Conservation (phyloP, 1,140 invertebrate genomes). For the silkworm (Bombyx mori) region DNA sequence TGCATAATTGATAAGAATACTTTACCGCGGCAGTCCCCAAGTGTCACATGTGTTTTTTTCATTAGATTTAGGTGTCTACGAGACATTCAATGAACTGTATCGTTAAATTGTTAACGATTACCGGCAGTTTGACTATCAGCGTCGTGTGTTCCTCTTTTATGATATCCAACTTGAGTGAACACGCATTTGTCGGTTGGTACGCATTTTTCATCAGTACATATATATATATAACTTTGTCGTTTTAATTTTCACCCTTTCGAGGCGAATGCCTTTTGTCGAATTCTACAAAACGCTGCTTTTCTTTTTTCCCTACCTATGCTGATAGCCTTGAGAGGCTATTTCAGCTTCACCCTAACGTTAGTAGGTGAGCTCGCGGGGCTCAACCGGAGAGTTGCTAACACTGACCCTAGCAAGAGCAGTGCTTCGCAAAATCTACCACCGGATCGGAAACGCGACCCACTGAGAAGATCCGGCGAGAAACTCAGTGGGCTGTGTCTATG, state of each 20-base stretch:
- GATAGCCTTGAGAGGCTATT: no score
- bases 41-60: not conserved
- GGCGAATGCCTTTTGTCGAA: not conserved
- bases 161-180: not conserved
- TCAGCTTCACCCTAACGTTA: no score
- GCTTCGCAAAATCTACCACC: no score
- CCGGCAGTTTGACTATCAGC: not conserved
- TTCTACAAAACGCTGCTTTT: not conserved
- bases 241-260: not conserved
- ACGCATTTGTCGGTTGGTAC: not conserved
- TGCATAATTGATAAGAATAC: no score
- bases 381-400: no score
- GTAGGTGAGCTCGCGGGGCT: no score
- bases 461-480: no score
- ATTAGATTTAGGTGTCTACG: not conserved
- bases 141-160: not conserved
- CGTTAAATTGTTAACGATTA: not conserved
- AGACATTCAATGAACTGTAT: not conserved
- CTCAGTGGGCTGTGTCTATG: no score
- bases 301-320: no score
- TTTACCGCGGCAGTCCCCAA: no score
- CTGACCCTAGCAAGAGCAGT: no score
- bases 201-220: not conserved
- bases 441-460: no score
- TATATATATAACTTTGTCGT: not conserved